Percentiles rank a stretch among this genome's conserved stretches.
Conservation (phyloP, 1,140 invertebrate genomes). For the Pararge aegeria region DNA sequence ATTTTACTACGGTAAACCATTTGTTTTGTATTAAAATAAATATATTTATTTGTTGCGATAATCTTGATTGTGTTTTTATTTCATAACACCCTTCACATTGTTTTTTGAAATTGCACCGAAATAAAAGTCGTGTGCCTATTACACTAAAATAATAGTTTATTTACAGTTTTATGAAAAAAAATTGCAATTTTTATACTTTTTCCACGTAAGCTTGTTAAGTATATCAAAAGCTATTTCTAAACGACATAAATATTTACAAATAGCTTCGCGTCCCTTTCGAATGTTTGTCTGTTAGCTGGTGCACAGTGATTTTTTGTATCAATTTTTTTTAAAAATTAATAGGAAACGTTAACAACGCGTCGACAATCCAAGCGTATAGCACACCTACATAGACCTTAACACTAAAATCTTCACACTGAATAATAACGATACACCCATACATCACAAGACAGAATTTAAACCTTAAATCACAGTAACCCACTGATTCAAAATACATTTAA, state of each 20-base stretch:
- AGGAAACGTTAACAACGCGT: conserved; percentile 34
- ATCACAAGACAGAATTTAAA: conserved; percentile 63
- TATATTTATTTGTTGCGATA: too few species aligned
- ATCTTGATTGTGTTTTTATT: too few species aligned
- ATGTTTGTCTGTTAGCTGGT: conserved; percentile 26
- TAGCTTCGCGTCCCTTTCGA: conserved; percentile 48
- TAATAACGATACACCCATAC: conserved; percentile 39
- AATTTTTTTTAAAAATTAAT: conserved; percentile 21
- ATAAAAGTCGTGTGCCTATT: not conserved
- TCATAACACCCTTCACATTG: too few species aligned
- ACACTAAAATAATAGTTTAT: conserved; percentile 73
- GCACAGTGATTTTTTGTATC: conserved; percentile 48
- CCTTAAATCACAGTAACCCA: conserved; percentile 64
- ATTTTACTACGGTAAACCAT: too few species aligned
- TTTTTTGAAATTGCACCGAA: not conserved
- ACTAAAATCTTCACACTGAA: conserved; percentile 46
- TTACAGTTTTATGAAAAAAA: conserved; percentile 68
- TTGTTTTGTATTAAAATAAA: too few species aligned
- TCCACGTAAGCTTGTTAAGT: conserved; percentile 42
- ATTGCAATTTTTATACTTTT: conserved; percentile 72
- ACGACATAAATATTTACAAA: conserved; percentile 66
- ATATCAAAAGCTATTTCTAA: conserved; percentile 71
- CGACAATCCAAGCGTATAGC: conserved; percentile 36
- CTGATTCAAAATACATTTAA: conserved; percentile 57
- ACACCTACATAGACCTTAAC: conserved; percentile 41